Conservation (phyloP, 2,888 invertebrate genomes). For the Diplazon laetatorius region DNA sequence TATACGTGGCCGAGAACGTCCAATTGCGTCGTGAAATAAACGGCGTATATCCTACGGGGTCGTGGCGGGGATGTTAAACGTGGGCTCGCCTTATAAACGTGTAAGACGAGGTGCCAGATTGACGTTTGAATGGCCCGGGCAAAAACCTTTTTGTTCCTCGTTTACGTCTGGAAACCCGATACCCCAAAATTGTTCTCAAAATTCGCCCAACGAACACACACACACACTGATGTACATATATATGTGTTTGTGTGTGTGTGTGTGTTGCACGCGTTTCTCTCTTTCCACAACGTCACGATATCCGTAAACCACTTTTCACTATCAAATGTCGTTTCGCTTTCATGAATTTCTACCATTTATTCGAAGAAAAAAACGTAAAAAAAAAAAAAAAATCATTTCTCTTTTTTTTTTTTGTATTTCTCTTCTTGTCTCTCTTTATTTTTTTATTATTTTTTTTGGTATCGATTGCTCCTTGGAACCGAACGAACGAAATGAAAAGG, state of each 20-base stretch:
- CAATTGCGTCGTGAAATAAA: constrained; percentile 57
- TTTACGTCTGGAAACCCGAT: constrained; percentile 77
- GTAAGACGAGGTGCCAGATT: constrained; percentile 81
- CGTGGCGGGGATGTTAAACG: constrained; percentile 37
- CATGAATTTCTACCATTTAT: not conserved
- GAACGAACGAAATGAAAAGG: not conserved
- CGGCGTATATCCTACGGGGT: constrained; percentile 18
- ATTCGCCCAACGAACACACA: constrained; percentile 67
- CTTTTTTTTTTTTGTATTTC: too few relatives aligned
- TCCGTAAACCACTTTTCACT: constrained; percentile 28
- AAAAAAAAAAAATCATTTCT: not conserved
- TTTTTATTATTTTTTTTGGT: too few relatives aligned
- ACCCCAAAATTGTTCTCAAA: constrained; percentile 82
- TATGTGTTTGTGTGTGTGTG: too few relatives aligned
- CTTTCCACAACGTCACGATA: constrained; percentile 12
- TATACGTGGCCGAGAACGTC: constrained; percentile 39
- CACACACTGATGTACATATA: not conserved
- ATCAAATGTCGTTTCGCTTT: not conserved
- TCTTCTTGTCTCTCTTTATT: too few relatives aligned
- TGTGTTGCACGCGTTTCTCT: constrained; percentile 14
- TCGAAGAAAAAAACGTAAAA: not conserved
- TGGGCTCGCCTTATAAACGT: constrained; percentile 31
- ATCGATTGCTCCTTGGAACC: constrained; percentile 23
- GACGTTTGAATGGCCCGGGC: constrained; percentile 82
- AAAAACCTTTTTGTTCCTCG: constrained; percentile 70